Evolutionary conservation across 2,888 invertebrate species (phyloP).

Genomic region (Melinaea marsaeus): DNA sequence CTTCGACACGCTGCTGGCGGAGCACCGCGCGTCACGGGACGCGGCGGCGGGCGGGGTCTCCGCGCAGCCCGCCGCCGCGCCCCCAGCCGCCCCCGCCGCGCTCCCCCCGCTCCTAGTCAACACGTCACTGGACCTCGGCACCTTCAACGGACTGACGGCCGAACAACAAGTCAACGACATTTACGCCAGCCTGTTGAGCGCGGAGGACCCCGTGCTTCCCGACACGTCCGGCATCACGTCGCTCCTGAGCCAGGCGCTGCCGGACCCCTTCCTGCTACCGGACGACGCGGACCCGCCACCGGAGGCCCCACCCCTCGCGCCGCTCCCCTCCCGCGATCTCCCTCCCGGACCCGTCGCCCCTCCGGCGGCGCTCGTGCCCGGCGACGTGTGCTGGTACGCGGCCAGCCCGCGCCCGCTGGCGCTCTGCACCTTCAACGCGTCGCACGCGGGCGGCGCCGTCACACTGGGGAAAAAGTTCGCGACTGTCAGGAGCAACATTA

Average conservation of each 20-base stretch:
- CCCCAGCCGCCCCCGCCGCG: slow-evolving; percentile 33
- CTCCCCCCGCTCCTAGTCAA: slow-evolving; percentile 63
- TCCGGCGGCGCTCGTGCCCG: slow-evolving; percentile 50
- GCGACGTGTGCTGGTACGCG: slow-evolving; percentile 71
- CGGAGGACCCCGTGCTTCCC: slow-evolving; percentile 60
- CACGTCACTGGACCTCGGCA: slow-evolving; percentile 56
- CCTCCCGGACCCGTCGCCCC: slow-evolving; percentile 38
- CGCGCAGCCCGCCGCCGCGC: slow-evolving; percentile 32
- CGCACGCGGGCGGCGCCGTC: slow-evolving; percentile 77
- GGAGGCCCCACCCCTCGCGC: slow-evolving; percentile 38
- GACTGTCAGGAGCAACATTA: slow-evolving; percentile 70
- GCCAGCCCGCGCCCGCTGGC: slow-evolving; percentile 79
- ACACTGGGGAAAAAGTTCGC: slow-evolving; percentile 73
- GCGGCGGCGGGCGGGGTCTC: slow-evolving; percentile 39
- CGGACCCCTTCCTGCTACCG: slow-evolving; percentile 54
- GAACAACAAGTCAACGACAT: slow-evolving; percentile 69
- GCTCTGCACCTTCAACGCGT: slow-evolving; percentile 76
- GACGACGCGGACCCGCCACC: slow-evolving; percentile 50
- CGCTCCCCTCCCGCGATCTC: slow-evolving; percentile 46
- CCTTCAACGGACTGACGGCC: slow-evolving; percentile 58
- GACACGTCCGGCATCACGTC: slow-evolving; percentile 62
- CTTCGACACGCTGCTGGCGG: slow-evolving; percentile 85
- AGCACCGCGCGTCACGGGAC: slow-evolving; percentile 83
- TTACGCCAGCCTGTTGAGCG: slow-evolving; percentile 60
- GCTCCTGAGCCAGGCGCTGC: slow-evolving; percentile 56